Conservation (phyloP, 2,113 vertebrate species). For the Ictalurus punctatus region DNA sequence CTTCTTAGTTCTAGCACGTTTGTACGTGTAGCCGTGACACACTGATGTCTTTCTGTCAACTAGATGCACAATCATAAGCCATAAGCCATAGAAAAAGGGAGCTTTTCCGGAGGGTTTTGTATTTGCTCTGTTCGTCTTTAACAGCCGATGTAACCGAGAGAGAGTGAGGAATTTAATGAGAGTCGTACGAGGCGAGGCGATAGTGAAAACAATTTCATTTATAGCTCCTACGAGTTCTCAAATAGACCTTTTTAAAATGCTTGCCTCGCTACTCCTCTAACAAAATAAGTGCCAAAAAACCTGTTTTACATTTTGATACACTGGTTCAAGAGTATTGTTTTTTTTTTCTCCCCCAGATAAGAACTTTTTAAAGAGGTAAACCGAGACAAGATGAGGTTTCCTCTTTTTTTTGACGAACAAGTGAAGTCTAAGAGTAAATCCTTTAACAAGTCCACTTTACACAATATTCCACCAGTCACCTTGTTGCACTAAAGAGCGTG, state of each 20-base stretch:
- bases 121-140: not conserved
- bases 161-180: not conserved
- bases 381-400: not conserved
- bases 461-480: not conserved
- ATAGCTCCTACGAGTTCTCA: not conserved
- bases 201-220: not conserved
- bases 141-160: not conserved
- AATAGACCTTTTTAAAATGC: not conserved
- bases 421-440: not conserved
- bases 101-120: not conserved
- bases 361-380: not conserved
- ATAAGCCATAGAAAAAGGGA: not conserved
- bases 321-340: not conserved
- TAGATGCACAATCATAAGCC: not conserved
- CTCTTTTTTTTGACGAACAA: not conserved
- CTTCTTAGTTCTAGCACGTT: not conserved
- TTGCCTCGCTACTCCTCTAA: not conserved
- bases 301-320: not conserved
- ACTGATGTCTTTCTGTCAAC: not conserved
- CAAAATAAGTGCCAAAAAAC: not conserved
- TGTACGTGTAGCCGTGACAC: not conserved
- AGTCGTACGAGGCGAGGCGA: not conserved
- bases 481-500: not conserved
- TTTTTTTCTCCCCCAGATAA: not conserved
- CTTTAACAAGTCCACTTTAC: not conserved